Base-by-base conservation (phyloP, 2,113 vertebrate genomes). In the Perccottus glenii region DNA sequence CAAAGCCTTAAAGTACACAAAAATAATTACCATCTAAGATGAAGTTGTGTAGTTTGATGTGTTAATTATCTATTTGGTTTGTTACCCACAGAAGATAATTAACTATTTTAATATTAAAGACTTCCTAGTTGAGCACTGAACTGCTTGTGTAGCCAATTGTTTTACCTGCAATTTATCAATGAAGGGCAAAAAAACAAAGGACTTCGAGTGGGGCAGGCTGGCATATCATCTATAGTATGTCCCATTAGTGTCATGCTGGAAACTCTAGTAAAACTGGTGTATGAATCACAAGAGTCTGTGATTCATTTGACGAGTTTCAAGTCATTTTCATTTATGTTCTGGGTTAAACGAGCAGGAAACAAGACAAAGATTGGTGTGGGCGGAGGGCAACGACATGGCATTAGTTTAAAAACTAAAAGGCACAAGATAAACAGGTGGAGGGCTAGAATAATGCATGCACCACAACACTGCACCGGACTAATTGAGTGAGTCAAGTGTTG, bases 371-470 rank as follows among this genome's bases (percentile, higher is more conserved):
- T 56, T 50, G 46, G 71, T 46, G n/a, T 49, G 47, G 32, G 70
- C 51, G 40, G 59, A 55, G 19, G 52, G 16, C 14, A 64, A 65
- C 62, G 46, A 16, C 40, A 66, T 58, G 38, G 60, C 48, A 70
- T 3, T 52, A 56, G 15, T 77, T 62, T 64, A 42, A 73, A 60
- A 74, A 48, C 35, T 60, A 9, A 75, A 64, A 57, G 45, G 12
- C 57, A 77, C 35, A 47, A 51, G 15, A 50, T 68, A 38, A 36
- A 76, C 44, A 45, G 15, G 36, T 19, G 36, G 14, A 19, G 40
- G 49, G 14, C 48, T 32, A 9, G 63, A 69, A 69, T 42, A 76
- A 61, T 49, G 63, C 83, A 82, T 82, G 78, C 87, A 77, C 65
- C 70, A 82, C 75, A 58, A 73, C 50, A 36, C 60, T 60, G 50